These are phyloP conservation scores for Crotophaga sulcirostris DNA, from an alignment of 2,113 vertebrate genomes.

Conservation along the genomic window DNA sequence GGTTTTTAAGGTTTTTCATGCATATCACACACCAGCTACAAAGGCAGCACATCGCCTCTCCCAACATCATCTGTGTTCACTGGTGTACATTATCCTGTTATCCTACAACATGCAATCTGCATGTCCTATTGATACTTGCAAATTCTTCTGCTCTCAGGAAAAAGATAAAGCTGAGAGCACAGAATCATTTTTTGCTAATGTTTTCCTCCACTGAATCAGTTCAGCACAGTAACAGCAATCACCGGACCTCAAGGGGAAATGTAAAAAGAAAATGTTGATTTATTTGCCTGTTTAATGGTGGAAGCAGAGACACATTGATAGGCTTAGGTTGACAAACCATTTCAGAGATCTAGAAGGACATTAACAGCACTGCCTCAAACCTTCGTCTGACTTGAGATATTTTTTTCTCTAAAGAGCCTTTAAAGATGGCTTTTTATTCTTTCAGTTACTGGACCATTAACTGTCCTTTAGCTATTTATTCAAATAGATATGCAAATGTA, in stretches of 20 bases:
- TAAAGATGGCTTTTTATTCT: conserved; percentile 2
- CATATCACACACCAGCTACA: neutral
- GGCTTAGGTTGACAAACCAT: conserved; percentile 21
- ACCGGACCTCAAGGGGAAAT: conserved; percentile 16
- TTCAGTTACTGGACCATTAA: neutral
- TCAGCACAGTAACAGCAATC: conserved; percentile 23
- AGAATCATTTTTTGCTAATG: conserved; percentile 21
- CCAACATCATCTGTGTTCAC: neutral
- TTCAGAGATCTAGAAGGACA: neutral
- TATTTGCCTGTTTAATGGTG: conserved; percentile 41
- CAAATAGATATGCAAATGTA: neutral
- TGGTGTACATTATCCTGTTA: neutral
- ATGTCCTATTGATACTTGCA: neutral
- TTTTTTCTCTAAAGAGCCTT: conserved; percentile 4
- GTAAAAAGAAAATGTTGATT: conserved; percentile 35
- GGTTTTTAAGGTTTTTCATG: neutral
- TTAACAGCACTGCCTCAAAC: neutral
- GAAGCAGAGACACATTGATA: conserved; percentile 25
- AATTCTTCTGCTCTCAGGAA: conserved; percentile 15
- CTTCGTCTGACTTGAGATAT: neutral
- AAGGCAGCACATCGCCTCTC: neutral
- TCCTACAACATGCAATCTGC: neutral
- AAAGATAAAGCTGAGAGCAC: neutral
- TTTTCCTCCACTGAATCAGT: conserved; percentile 57
- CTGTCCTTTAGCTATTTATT: neutral